Evolutionary conservation across 1,140 invertebrate genomes (phyloP).

Genomic region (Acromyrmex echinatior): DNA sequence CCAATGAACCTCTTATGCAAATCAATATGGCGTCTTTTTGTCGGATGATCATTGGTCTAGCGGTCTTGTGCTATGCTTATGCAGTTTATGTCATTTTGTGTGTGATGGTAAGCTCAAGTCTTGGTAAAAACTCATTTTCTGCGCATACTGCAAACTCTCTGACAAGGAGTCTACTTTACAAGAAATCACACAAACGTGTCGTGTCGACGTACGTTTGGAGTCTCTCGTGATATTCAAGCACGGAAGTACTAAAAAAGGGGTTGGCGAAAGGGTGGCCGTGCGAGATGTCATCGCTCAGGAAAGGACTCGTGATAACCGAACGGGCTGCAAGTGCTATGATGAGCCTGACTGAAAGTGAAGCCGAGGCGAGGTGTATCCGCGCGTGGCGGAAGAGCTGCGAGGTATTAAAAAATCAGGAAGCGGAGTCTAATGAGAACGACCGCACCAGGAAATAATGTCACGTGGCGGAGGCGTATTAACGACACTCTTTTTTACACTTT

Average conservation of each 20-base stretch:
- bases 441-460: constrained; percentile 70
- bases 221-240: constrained; percentile 69
- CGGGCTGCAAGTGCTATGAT: background rate
- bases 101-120: background rate
- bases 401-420: constrained; percentile 73
- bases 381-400: constrained; percentile 67
- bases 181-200: constrained; percentile 28
- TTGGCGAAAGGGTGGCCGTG: constrained; percentile 62
- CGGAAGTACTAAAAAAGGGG: constrained; percentile 65
- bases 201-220: background rate
- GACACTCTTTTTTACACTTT: constrained; percentile 53
- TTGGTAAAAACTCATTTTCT: background rate
- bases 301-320: constrained; percentile 19
- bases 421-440: constrained; percentile 71
- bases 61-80: too few relatives aligned
- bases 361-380: constrained; percentile 60
- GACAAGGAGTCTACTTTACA: constrained; percentile 11
- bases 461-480: constrained; percentile 57
- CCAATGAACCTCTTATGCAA: too few relatives aligned
- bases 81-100: too few relatives aligned
- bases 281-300: constrained; percentile 26
- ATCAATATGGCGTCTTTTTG: too few relatives aligned
- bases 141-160: constrained; percentile 2
- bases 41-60: too few relatives aligned
- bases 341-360: constrained; percentile 33